phyloP scores from a whole-genome alignment of 2,797 vertebrate genomes.

The Acanthurus tractus region DNA sequence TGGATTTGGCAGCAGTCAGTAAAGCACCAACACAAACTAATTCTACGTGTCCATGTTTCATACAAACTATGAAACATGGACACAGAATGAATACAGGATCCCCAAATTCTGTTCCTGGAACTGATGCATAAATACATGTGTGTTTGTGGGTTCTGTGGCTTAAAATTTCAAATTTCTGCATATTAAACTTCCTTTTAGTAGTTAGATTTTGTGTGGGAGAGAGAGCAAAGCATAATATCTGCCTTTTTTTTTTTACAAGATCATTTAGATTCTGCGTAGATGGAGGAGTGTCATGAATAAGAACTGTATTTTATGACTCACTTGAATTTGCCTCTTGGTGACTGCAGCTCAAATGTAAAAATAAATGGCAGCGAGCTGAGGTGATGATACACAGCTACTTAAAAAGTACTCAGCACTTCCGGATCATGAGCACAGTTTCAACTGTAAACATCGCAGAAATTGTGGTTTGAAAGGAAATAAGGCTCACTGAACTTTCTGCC shows the following conservation, averaged over 20 bases:
- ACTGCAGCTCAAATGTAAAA: constrained; percentile 8
- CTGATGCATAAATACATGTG: not conserved
- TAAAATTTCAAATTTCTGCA: not conserved
- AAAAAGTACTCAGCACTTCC: constrained; percentile 22
- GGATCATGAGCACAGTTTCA: not conserved
- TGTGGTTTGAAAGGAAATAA: constrained; percentile 52
- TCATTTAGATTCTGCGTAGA: constrained; percentile 10
- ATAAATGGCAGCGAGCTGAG: constrained; percentile 22
- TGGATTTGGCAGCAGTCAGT: too few species aligned
- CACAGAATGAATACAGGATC: too few species aligned
- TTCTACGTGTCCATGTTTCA: too few species aligned
- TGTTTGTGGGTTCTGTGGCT: not conserved
- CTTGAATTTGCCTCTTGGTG: constrained; percentile 25
- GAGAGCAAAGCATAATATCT: not conserved
- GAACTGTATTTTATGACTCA: constrained; percentile 40
- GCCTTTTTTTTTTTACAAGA: not conserved
- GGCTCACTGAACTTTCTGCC: constrained; percentile 51
- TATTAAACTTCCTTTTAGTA: not conserved
- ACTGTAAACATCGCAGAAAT: constrained; percentile 39
- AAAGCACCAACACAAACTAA: too few species aligned
- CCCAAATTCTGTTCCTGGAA: not conserved
- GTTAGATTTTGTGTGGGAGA: not conserved
- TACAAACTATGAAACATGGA: too few species aligned
- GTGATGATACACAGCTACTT: constrained; percentile 27
- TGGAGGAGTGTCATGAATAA: constrained; percentile 16